Percentiles rank a stretch among this genome's conserved stretches.
phyloP scores from a whole-genome alignment of 2,113 vertebrate species.

The Psittacus erithacus region DNA sequence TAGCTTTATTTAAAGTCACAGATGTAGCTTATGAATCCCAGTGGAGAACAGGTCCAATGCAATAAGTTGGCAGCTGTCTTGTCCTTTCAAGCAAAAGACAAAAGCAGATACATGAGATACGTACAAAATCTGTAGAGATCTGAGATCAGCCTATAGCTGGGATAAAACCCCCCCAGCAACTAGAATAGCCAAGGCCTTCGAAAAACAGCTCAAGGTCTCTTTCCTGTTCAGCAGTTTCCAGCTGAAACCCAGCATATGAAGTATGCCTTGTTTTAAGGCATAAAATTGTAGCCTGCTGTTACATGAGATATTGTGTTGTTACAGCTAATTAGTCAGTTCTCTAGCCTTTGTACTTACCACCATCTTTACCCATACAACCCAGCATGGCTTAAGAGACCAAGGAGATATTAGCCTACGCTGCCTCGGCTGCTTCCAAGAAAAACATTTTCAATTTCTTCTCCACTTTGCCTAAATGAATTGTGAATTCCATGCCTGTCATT shows the following conservation, averaged over 20 bases:
- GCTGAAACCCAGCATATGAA: neutral
- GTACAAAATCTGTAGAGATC: neutral
- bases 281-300: neutral
- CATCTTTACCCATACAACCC: neutral
- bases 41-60: neutral
- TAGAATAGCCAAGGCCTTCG: neutral
- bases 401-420: neutral
- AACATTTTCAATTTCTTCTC: conserved; percentile 1
- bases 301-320: neutral
- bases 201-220: neutral
- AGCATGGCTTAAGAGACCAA: neutral
- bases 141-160: neutral
- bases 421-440: neutral
- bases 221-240: neutral
- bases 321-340: neutral
- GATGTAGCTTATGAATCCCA: neutral
- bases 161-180: no score
- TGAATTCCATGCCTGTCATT: neutral
- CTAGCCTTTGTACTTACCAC: neutral
- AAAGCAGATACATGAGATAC: neutral
- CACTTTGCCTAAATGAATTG: neutral
- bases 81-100: neutral
- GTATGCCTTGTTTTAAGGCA: neutral
- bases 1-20: neutral
- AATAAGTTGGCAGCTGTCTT: neutral